Evolutionary conservation across 2,113 vertebrate species (phyloP).

Genomic region (Bambusicola thoracicus): DNA sequence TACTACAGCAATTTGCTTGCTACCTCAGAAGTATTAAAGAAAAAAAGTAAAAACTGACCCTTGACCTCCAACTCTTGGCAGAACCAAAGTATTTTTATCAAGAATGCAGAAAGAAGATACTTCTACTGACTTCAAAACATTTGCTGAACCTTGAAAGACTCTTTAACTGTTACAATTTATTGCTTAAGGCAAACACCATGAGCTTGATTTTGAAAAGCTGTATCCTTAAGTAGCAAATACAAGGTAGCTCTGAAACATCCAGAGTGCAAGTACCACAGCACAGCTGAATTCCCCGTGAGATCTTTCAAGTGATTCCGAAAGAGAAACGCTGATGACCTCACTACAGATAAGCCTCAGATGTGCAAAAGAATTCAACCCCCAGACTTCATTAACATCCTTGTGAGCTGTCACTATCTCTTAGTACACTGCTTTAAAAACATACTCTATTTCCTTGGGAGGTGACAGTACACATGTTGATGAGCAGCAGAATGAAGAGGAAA

Average conservation of each 20-base stretch:
- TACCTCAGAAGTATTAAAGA: not conserved
- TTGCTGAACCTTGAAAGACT: conserved; percentile 13
- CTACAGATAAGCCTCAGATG: not conserved
- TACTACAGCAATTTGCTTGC: not conserved
- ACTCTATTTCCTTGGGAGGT: conserved; percentile 36
- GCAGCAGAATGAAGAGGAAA: conserved; percentile 20
- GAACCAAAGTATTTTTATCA: not conserved
- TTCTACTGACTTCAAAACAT: conserved; percentile 22
- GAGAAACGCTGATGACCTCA: conserved; percentile 37
- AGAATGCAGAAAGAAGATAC: not conserved
- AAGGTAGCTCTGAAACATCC: conserved; percentile 21
- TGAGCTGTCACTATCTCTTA: conserved; percentile 48
- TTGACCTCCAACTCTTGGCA: not conserved
- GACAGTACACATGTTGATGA: conserved; percentile 52
- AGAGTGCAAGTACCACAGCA: not conserved
- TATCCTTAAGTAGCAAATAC: conserved; percentile 19
- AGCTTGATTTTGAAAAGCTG: conserved; percentile 41
- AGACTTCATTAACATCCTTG: conserved; percentile 56
- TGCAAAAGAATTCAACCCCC: conserved; percentile 53
- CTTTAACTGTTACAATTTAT: not conserved
- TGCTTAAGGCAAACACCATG: not conserved
- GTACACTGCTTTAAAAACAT: conserved; percentile 42
- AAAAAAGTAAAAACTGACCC: not conserved
- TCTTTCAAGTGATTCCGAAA: conserved; percentile 14
- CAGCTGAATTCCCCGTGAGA: not conserved